Evolutionary conservation across 2,888 invertebrate genomes (phyloP).

Genomic region (Luperina testacea): DNA sequence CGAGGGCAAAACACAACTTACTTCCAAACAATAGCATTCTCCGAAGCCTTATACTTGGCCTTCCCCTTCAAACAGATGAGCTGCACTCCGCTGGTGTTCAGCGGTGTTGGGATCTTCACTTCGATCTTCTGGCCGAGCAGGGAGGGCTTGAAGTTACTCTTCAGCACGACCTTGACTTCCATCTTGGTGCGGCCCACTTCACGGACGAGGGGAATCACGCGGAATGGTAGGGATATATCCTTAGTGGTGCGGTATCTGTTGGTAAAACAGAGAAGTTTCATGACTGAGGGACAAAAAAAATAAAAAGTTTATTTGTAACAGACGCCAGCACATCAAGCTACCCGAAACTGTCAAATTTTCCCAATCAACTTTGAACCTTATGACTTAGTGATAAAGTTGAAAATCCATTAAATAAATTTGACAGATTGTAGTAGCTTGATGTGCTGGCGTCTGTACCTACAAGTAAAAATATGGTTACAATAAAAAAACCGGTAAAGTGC

Average conservation of each 20-base stretch:
- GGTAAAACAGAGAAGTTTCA: background rate
- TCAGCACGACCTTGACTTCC: slow-evolving; percentile 99
- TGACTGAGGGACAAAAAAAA: too few relatives aligned
- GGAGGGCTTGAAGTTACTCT: slow-evolving; percentile 99
- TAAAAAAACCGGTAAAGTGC: too few relatives aligned
- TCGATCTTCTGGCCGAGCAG: slow-evolving; percentile 99
- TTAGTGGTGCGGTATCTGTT: slow-evolving; percentile 99
- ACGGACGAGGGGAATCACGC: slow-evolving; percentile 99
- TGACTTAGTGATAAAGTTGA: too few relatives aligned
- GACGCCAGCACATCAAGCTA: too few relatives aligned
- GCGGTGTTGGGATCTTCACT: slow-evolving; percentile 99
- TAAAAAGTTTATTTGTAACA: too few relatives aligned
- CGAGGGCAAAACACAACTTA: slow-evolving; percentile 70
- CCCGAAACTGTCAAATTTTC: too few relatives aligned
- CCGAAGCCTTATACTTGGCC: slow-evolving; percentile 99
- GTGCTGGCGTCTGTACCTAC: too few relatives aligned
- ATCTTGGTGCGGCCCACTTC: slow-evolving; percentile 99
- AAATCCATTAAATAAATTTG: too few relatives aligned
- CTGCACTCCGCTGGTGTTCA: slow-evolving; percentile 99
- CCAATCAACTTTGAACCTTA: too few relatives aligned
- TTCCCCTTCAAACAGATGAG: slow-evolving; percentile 99
- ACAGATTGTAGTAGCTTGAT: too few relatives aligned
- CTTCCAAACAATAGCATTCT: slow-evolving; percentile 99
- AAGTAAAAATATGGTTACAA: too few relatives aligned
- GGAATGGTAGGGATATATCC: slow-evolving; percentile 99